phyloP scores from a whole-genome alignment of 2,113 vertebrate species.

The Nettapus auritus region DNA sequence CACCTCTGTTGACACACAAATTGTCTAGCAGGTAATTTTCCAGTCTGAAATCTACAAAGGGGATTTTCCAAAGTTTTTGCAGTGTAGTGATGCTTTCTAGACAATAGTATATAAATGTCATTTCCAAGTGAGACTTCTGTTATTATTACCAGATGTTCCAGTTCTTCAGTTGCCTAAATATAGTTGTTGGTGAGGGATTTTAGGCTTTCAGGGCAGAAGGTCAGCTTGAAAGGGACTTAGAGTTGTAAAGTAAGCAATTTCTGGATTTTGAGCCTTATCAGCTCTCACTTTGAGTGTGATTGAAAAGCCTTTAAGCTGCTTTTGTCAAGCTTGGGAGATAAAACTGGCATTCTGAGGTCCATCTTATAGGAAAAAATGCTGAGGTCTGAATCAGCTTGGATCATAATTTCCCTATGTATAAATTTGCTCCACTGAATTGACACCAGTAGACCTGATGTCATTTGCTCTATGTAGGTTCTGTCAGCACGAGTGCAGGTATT shows the following conservation, averaged over 20 bases:
- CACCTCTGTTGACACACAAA: background rate
- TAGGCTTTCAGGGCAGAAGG: constrained; percentile 62
- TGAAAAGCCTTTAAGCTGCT: constrained; percentile 44
- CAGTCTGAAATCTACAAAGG: background rate
- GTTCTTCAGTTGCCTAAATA: constrained; percentile 60
- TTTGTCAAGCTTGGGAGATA: constrained; percentile 45
- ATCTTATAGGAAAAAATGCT: background rate
- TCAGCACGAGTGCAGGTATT: background rate
- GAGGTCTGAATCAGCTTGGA: background rate
- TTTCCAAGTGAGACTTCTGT: constrained; percentile 49
- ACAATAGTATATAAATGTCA: constrained; percentile 14
- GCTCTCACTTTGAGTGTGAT: constrained; percentile 47
- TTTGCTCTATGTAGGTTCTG: background rate
- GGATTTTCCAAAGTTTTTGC: background rate
- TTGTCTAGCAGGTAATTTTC: constrained; percentile 19
- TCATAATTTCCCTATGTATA: background rate
- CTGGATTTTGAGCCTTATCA: constrained; percentile 64
- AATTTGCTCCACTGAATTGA: background rate
- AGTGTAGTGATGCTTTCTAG: background rate
- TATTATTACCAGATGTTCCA: constrained; percentile 71
- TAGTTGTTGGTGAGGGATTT: constrained; percentile 32
- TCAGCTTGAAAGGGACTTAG: constrained; percentile 63
- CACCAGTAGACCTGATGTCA: background rate
- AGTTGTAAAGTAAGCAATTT: constrained; percentile 69
- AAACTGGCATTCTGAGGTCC: constrained; percentile 32